Conservation (phyloP, 2,797 vertebrate genomes). For the Tenualosa ilisha region DNA sequence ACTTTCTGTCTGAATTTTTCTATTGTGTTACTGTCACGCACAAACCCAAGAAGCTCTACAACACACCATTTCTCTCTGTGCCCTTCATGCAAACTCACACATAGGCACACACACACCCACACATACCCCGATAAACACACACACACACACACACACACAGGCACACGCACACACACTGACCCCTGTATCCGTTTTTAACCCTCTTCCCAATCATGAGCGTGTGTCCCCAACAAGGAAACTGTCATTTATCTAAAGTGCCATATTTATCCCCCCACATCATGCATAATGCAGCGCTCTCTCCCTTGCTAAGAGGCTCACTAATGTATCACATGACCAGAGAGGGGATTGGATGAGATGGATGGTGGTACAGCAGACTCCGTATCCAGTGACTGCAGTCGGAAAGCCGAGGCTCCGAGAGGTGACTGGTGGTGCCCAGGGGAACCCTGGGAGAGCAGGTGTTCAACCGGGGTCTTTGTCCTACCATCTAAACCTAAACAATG, state of each 20-base stretch:
- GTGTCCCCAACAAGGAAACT: conserved; percentile 38
- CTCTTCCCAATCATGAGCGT: conserved; percentile 22
- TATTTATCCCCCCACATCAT: conserved; percentile 49
- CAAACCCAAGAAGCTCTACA: background rate
- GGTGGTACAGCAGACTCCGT: conserved; percentile 2
- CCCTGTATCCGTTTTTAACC: conserved; percentile 26
- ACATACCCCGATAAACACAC: background rate
- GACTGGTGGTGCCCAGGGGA: background rate
- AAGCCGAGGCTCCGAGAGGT: background rate
- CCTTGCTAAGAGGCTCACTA: conserved; percentile 49
- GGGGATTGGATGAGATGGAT: conserved; percentile 27
- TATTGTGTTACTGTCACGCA: background rate
- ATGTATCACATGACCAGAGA: conserved; percentile 50
- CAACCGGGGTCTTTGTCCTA: background rate
- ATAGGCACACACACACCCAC: background rate
- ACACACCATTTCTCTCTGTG: background rate
- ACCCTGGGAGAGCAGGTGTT: background rate
- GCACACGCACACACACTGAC: conserved; percentile 22
- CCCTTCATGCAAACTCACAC: background rate
- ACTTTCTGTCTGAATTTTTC: background rate
- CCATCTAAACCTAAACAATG: background rate
- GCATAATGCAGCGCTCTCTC: conserved; percentile 54
- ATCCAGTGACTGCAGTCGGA: conserved; percentile 37
- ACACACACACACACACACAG: background rate
- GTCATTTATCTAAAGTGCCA: conserved; percentile 48